Conservation (phyloP, 2,888 invertebrate genomes). For the Hemaris fuciformis region DNA sequence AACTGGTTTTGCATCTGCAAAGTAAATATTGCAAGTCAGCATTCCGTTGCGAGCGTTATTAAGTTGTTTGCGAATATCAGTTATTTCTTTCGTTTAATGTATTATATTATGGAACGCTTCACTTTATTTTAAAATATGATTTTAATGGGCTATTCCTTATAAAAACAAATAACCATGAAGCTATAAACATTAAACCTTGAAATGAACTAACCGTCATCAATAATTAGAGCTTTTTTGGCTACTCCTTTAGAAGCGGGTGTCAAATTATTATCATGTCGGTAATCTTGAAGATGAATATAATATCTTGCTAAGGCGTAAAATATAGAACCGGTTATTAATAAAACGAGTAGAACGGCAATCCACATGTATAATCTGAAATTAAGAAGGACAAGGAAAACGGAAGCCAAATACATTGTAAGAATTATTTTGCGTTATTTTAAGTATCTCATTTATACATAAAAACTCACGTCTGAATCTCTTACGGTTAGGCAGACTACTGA, state of each 20-base stretch:
- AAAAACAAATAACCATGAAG: no score
- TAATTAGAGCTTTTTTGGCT: constrained; percentile 17
- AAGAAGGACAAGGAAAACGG: neutral
- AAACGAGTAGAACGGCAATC: constrained; percentile 85
- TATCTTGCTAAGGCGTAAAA: constrained; percentile 85
- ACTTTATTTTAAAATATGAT: neutral
- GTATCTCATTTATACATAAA: no score
- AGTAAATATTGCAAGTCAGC: constrained; percentile 26
- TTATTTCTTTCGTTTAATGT: neutral
- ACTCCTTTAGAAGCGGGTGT: constrained; percentile 18
- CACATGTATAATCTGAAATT: constrained; percentile 85
- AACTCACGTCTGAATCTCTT: no score
- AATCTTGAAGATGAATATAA: constrained; percentile 70
- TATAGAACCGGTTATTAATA: constrained; percentile 84
- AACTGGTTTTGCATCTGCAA: constrained; percentile 66
- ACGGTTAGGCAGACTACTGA: no score
- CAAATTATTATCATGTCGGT: constrained; percentile 34
- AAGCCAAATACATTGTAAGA: neutral
- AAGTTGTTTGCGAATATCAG: neutral
- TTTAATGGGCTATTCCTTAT: no score
- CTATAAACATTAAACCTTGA: neutral
- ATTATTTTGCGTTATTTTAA: neutral
- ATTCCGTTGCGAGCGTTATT: neutral
- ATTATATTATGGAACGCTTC: neutral
- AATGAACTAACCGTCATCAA: constrained; percentile 23